A percentile compares a stretch with the other conserved stretches of the same genome.
phyloP scores from a whole-genome alignment of 2,888 invertebrate genomes.

The Melitaea athalia region DNA sequence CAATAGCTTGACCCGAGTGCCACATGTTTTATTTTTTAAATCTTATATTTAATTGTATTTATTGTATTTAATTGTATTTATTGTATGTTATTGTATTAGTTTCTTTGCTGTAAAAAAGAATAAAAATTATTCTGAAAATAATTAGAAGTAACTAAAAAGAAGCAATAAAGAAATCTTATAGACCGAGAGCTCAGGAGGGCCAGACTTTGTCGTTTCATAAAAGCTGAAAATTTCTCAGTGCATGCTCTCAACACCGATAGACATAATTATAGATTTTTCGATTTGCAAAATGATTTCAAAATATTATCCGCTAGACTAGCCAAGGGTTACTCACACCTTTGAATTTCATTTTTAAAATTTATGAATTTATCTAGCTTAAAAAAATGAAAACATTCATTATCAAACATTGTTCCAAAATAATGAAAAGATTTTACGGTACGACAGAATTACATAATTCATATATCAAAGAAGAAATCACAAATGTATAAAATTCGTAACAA shows the following conservation, averaged over 20 bases:
- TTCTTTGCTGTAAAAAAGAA: too few relatives aligned
- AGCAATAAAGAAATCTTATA: slow-evolving; percentile 7
- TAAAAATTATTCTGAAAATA: not conserved
- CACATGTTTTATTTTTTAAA: too few relatives aligned
- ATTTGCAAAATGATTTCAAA: slow-evolving; percentile 7
- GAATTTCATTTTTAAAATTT: not conserved
- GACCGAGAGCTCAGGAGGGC: too few relatives aligned
- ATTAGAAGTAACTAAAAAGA: not conserved
- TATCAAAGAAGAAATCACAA: slow-evolving; percentile 37
- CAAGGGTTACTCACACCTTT: not conserved
- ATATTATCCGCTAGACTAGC: not conserved
- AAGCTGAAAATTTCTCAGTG: too few relatives aligned
- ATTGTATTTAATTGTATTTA: too few relatives aligned
- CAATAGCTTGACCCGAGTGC: too few relatives aligned
- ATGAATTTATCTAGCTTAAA: not conserved
- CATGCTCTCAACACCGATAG: too few relatives aligned
- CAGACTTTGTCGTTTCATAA: too few relatives aligned
- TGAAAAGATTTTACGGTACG: not conserved
- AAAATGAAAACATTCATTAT: not conserved
- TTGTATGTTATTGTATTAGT: too few relatives aligned
- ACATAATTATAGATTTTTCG: too few relatives aligned
- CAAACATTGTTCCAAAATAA: not conserved
- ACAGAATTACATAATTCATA: slow-evolving; percentile 28
- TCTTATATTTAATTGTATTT: too few relatives aligned
- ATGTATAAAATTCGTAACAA: slow-evolving; percentile 39